Evolutionary conservation across 2,113 vertebrate genomes (phyloP).

Genomic region (Cercocebus atys): DNA sequence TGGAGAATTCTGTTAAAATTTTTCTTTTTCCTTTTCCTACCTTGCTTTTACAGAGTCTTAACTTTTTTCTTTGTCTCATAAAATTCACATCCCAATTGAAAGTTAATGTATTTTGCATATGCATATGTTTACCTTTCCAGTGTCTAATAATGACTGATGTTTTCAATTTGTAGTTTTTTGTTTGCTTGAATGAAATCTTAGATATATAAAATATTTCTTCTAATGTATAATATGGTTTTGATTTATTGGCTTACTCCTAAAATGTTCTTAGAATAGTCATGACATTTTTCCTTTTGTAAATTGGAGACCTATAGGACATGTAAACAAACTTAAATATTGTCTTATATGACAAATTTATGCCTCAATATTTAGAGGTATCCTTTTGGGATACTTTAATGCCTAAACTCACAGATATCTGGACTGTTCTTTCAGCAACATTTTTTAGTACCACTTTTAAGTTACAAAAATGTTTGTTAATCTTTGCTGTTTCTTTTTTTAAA

Average conservation of each 20-base stretch:
- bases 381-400: not conserved
- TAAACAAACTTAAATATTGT: not conserved
- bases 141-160: not conserved
- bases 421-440: not conserved
- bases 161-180: slow-evolving; percentile 34
- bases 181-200: not conserved
- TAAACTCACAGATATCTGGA: not conserved
- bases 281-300: not conserved
- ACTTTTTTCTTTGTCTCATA: slow-evolving; percentile 47
- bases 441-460: not conserved
- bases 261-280: slow-evolving; percentile 1
- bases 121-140: not conserved
- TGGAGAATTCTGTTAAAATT: not conserved
- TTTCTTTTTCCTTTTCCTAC: not conserved
- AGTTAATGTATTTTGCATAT: slow-evolving; percentile 13
- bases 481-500: not conserved
- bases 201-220: not conserved
- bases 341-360: not conserved
- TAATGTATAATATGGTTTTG: not conserved
- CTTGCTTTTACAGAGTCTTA: slow-evolving; percentile 10
- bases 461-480: slow-evolving; percentile 8
- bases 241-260: slow-evolving; percentile 24
- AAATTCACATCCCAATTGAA: slow-evolving; percentile 16
- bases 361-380: not conserved
- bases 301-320: not conserved